Conservation (phyloP, 1,140 invertebrate species). For the Carcinoscorpius rotundicauda region DNA sequence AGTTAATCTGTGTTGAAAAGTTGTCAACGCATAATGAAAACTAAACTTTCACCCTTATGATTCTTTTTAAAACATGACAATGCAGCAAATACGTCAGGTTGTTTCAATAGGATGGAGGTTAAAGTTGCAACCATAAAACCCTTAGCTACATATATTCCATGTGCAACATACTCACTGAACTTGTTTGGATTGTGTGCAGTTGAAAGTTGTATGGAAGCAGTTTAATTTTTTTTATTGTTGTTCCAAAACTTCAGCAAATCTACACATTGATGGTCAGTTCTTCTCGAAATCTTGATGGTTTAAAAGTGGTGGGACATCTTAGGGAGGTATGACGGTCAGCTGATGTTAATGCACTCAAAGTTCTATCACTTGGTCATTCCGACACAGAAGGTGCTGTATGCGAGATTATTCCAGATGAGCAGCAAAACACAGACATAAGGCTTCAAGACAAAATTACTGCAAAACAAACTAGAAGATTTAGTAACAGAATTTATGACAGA, state of each 20-base stretch:
- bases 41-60: no score
- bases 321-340: not conserved
- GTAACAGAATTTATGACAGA: not conserved
- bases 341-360: not conserved
- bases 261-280: constrained; percentile 2
- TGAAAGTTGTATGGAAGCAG: constrained; percentile 10
- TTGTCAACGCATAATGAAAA: no score
- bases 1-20: no score
- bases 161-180: constrained; percentile 28
- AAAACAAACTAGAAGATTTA: not conserved
- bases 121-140: not conserved
- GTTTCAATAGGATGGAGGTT: not conserved
- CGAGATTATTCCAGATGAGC: not conserved
- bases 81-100: not conserved
- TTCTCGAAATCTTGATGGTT: not conserved
- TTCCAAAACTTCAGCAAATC: not conserved
- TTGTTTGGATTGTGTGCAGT: constrained; percentile 24
- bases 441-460: not conserved
- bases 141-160: constrained; percentile 28
- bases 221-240: not conserved
- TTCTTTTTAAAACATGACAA: not conserved
- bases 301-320: not conserved
- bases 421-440: no score
- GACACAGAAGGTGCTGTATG: not conserved
- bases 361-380: not conserved